Evolutionary conservation across 2,113 vertebrate genomes (phyloP), one percentile per base, ranked within the genome.

Genomic region (Rallus limicola): DNA sequence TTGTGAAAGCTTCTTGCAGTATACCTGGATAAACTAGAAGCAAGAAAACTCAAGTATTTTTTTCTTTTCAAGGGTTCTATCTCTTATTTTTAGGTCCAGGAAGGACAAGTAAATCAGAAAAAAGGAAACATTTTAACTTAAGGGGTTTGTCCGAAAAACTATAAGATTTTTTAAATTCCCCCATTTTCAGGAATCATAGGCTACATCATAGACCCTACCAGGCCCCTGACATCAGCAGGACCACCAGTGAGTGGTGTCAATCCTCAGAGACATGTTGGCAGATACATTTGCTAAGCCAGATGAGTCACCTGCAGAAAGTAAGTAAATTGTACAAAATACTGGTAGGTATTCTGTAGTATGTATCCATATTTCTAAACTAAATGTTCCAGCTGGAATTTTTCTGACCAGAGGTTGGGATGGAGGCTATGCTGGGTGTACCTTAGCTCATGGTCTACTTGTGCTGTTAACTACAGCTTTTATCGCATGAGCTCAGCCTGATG

Each of bases 231-330:
- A 25, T 50, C 68, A 16, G 23, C 5, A 42, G 34, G n/a, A 21
- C 34, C 4, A 1, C 23, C 1, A 14, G 36, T 9, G 16, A n/a
- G 55, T 1, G 0, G 21, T 9, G 13, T 31, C 9, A 13, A 25
- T 23, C 42, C 24, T 60, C 56, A 29, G 19, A 10, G 62, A 18
- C 4, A 10, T 69, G 19, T 13, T 23, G 26, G 29, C 65, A 55
- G 65, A 24, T n/a, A 9, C 0, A 0, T 29, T 50, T 75, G 20
- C 33, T 63, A 42, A 83, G 34, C 60, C 38, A 44, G 40, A 86
- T 0, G 10, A 60, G 25, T 18, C 78, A 81, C 2, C 46, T 36
- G n/a, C 60, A 65, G 60, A 48, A 84, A 65, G 17, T 34, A 82
- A 60, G n/a, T 5, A 67, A 89, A 81, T 11, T 1, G 11, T 56